phyloP scores from a whole-genome alignment of 2,888 invertebrate species.

The Coelopa pilipes region DNA sequence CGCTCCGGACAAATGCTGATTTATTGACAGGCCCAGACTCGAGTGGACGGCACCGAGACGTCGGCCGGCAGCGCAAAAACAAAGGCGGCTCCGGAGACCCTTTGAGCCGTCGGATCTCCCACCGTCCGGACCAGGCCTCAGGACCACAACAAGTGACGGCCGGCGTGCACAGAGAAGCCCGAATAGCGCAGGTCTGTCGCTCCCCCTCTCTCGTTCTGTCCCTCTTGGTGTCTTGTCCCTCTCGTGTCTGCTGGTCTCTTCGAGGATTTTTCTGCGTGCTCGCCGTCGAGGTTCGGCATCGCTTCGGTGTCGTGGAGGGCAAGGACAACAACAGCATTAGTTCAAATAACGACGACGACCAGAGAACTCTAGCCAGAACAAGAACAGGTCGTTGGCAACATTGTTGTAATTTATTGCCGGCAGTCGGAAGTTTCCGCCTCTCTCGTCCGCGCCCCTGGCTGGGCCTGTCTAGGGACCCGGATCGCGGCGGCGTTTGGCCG shows the following conservation, averaged over 20 bases:
- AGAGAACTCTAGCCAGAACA: conserved; percentile 1
- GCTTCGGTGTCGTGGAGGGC: neutral
- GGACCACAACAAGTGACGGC: too few relatives aligned
- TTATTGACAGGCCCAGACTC: conserved; percentile 26
- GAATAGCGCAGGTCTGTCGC: neutral
- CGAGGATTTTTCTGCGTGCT: neutral
- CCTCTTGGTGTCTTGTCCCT: neutral
- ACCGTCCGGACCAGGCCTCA: too few relatives aligned
- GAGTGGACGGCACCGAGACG: conserved; percentile 11
- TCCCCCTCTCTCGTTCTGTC: too few relatives aligned
- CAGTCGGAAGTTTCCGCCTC: conserved; percentile 3
- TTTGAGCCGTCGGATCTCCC: too few relatives aligned
- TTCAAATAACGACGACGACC: neutral
- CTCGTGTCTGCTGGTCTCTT: too few relatives aligned
- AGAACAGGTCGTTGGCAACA: conserved; percentile 5
- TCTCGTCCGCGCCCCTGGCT: neutral
- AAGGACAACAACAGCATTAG: neutral
- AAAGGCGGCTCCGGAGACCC: neutral
- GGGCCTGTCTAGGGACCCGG: neutral
- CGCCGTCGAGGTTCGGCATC: neutral
- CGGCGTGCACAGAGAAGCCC: too few relatives aligned
- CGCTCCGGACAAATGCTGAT: conserved; percentile 32
- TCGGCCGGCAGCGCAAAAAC: conserved; percentile 28
- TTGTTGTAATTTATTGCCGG: conserved; percentile 27
- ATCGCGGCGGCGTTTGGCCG: conserved; percentile 5